These are phyloP conservation scores for Microtus oregoni DNA, from an alignment of 2,113 vertebrate species.

Conservation along the genomic window DNA sequence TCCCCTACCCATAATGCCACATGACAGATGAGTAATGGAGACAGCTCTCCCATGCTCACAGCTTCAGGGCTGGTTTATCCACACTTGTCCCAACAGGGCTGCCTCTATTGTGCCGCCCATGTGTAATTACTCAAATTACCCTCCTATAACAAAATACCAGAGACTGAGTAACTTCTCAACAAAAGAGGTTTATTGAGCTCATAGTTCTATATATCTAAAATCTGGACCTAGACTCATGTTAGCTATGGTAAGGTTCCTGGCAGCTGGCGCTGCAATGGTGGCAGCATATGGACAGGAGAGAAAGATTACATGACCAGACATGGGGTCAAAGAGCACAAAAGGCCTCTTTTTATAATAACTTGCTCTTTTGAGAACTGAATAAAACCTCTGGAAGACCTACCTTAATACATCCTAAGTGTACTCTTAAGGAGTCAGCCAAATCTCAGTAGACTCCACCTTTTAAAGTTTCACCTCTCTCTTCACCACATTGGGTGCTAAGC, in stretches of 20 bases:
- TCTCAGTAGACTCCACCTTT: neutral
- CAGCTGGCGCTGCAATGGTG: neutral
- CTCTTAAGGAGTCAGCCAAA: neutral
- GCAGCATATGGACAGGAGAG: neutral
- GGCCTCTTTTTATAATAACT: neutral
- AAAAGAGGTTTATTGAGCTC: neutral
- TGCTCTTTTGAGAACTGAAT: neutral
- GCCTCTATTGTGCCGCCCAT: neutral
- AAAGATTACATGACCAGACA: neutral
- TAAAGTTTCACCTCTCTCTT: neutral
- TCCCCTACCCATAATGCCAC: neutral
- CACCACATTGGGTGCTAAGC: neutral
- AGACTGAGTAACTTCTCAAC: neutral
- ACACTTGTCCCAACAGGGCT: neutral
- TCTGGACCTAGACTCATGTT: neutral
- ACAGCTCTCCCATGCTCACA: neutral
- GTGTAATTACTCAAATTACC: neutral
- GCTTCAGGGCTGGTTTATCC: neutral
- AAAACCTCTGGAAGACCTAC: neutral
- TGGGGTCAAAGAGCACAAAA: neutral
- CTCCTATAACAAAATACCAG: neutral
- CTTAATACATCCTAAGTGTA: neutral
- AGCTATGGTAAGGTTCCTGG: neutral
- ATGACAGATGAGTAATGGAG: neutral
- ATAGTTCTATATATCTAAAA: neutral